A percentile compares a stretch with the other conserved stretches of the same genome.
These are phyloP conservation scores for Stegodyphus dumicola DNA, from an alignment of 1,140 invertebrate genomes.

Conservation along the genomic window DNA sequence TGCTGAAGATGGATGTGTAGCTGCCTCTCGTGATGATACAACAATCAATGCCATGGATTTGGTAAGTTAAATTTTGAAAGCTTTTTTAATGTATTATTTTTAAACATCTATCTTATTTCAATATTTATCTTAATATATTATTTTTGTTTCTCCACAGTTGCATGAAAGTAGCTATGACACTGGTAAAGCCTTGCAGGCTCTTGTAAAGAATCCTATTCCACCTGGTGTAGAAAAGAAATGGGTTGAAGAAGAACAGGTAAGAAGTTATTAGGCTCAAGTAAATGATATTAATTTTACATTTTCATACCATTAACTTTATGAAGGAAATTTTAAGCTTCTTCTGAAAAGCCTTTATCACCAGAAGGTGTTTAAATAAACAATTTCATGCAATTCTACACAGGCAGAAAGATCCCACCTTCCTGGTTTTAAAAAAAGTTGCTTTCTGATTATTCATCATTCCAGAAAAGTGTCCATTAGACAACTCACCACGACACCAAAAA, in stretches of 20 bases:
- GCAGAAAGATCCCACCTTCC: too few relatives aligned
- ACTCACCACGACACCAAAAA: too few relatives aligned
- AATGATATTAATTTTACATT: too few relatives aligned
- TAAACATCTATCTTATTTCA: not conserved
- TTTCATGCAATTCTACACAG: too few relatives aligned
- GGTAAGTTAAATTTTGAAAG: slow-evolving; percentile 70
- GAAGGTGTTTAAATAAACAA: too few relatives aligned
- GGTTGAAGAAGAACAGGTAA: slow-evolving; percentile 94
- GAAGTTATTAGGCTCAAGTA: slow-evolving; percentile 63
- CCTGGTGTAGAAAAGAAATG: slow-evolving; percentile 98
- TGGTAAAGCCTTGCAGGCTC: slow-evolving; percentile 91
- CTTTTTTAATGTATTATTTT: not conserved
- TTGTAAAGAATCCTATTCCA: slow-evolving; percentile 95
- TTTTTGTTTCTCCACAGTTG: slow-evolving; percentile 72
- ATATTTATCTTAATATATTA: not conserved
- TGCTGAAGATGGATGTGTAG: slow-evolving; percentile 94
- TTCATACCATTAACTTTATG: too few relatives aligned
- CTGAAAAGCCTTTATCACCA: too few relatives aligned
- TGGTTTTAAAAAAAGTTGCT: too few relatives aligned
- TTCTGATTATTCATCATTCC: too few relatives aligned
- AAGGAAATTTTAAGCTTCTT: too few relatives aligned
- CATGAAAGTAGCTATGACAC: slow-evolving; percentile 96
- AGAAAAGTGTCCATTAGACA: too few relatives aligned
- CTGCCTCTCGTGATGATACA: slow-evolving; percentile 95
- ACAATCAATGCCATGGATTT: slow-evolving; percentile 97